Evolutionary conservation across 2,113 vertebrate species (phyloP).

Genomic region (Sander lucioperca): DNA sequence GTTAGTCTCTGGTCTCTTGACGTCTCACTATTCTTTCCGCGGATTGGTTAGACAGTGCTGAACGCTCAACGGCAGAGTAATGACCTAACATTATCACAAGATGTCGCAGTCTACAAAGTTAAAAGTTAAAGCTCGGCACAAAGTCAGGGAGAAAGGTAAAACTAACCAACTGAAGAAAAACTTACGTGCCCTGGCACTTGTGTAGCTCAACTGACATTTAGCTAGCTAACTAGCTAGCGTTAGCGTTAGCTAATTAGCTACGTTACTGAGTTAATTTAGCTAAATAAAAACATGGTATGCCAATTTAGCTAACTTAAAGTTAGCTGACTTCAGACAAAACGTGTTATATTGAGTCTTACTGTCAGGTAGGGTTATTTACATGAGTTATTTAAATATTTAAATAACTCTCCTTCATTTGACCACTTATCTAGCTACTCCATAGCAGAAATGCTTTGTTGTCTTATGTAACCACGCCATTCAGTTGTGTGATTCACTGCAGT

Average conservation of each 20-base stretch:
- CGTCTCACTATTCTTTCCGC: conserved; percentile 23
- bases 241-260: too few species aligned
- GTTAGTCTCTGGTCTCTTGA: accelerated
- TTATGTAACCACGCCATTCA: conserved; percentile 59
- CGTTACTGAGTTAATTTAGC: background rate
- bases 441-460: conserved; percentile 20
- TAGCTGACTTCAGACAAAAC: background rate
- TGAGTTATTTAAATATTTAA: background rate
- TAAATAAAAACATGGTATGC: background rate
- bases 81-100: background rate
- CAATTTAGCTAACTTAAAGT: background rate
- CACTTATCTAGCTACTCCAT: background rate
- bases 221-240: background rate
- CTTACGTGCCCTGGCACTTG: background rate
- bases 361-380: background rate
- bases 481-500: conserved; percentile 51
- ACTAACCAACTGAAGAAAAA: background rate
- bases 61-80: background rate
- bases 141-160: background rate
- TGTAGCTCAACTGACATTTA: background rate
- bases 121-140: background rate
- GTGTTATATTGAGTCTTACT: background rate
- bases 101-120: conserved; percentile 49
- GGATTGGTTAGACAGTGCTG: conserved; percentile 52
- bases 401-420: background rate